These are phyloP conservation scores for Pelochelys cantorii DNA, from an alignment of 2,797 vertebrate genomes.

Conservation along the genomic window DNA sequence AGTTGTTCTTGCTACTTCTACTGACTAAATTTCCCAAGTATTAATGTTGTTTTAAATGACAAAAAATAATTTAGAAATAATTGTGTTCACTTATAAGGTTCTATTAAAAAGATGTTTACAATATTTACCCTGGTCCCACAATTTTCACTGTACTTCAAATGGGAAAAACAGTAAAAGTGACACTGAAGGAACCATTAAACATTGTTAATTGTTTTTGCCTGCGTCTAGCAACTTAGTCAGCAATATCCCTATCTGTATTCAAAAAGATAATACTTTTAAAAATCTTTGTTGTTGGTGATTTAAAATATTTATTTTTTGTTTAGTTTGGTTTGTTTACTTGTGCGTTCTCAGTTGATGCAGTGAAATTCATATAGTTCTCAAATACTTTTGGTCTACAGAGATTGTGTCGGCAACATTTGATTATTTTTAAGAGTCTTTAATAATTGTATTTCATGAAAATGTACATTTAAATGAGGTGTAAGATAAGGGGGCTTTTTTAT, in stretches of 20 bases:
- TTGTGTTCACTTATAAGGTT: slow-evolving; percentile 22
- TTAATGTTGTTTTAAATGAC: slow-evolving; percentile 33
- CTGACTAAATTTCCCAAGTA: slow-evolving; percentile 50
- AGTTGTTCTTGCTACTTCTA: slow-evolving; percentile 56
- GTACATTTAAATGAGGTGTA: neutral
- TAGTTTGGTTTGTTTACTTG: neutral
- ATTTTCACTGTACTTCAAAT: slow-evolving; percentile 20
- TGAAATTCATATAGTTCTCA: neutral
- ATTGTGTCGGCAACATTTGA: neutral
- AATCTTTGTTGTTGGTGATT: neutral
- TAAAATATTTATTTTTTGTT: neutral
- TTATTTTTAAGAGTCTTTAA: neutral
- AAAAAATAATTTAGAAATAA: slow-evolving; percentile 37
- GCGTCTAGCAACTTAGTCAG: slow-evolving; percentile 15
- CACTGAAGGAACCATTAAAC: too few relatives aligned
- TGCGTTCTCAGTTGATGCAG: slow-evolving; percentile 2
- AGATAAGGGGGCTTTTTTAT: neutral
- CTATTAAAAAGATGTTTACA: slow-evolving; percentile 47
- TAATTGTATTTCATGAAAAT: neutral
- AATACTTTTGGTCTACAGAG: neutral
- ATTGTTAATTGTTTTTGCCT: neutral
- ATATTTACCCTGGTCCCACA: slow-evolving; percentile 10
- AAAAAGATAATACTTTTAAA: neutral
- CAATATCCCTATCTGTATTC: neutral
- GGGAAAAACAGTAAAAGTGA: slow-evolving; percentile 34